Base-by-base conservation (phyloP, 2,797 vertebrate species). In the Oreonectes daqikongensis region DNA sequence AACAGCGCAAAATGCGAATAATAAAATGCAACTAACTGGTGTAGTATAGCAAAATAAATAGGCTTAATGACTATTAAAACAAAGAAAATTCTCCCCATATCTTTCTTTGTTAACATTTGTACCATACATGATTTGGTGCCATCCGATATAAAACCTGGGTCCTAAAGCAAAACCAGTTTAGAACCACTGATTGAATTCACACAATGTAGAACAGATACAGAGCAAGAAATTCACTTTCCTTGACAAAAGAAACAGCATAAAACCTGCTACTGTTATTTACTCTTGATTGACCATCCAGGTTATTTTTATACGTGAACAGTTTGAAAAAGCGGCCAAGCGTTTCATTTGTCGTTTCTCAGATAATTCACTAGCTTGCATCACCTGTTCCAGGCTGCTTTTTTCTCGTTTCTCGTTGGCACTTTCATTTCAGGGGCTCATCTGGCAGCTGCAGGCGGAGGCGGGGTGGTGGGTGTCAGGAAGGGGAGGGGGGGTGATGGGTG, bases 391-490 rank as follows among this genome's bases (percentile, higher is more conserved):
- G 17, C 35, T 69, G 18, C n/a, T 6, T 53, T 32, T 64, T 32
- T 74, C 32, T 69, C 24, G 20, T 74, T 68, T 74, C 71, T 69
- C 30, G 18, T 69, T 69, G 38, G 28, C 59, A 22, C 52, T 50
- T 66, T 69, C 72, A 63, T 81, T 84, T 76, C 71, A 52, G 69
- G 73, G 52, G 22, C 72, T 80, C 74, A 82, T 84, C 76, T 79
- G 83, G 81, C 81, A 82, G 79, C 79, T 82, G 78, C 60, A 74
- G 77, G 81, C 32, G 81, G 76, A 68, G 74, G 81, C 28, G 67
- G 66, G 52, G 44, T 63, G 40, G 76, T 76, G 79, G 81, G 53
- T 59, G 72, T 77, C 57, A 35, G 77, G 48, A 26, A 22, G 40
- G 61, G 42, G 66, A 46, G 38, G 73, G 46, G 17, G 59, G 4